Evolutionary conservation across 1,140 invertebrate genomes (phyloP).

Genomic region (Dinoponera quadriceps): DNA sequence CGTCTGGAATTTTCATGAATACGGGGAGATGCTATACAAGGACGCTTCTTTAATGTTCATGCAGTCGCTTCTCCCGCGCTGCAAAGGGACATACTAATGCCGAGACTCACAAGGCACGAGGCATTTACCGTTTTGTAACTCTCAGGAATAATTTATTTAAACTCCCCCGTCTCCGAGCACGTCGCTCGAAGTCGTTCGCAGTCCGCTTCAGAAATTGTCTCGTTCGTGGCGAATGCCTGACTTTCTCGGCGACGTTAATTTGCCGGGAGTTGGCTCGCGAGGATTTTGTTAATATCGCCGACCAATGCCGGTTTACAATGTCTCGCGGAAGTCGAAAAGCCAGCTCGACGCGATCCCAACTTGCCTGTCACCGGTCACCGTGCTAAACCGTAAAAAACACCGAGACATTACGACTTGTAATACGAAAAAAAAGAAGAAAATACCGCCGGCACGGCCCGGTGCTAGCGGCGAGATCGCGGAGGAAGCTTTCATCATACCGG

Average conservation of each 20-base stretch:
- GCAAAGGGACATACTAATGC: constrained; percentile 12
- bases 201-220: constrained; percentile 19
- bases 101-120: constrained; percentile 14
- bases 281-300: constrained; percentile 15
- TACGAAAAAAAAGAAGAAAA: constrained; percentile 5
- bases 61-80: background rate
- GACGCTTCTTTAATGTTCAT: constrained; percentile 37
- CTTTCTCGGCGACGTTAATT: constrained; percentile 37
- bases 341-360: background rate
- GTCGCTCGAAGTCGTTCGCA: background rate
- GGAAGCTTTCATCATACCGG: constrained; percentile 14
- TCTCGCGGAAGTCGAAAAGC: background rate
- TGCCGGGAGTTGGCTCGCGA: constrained; percentile 8
- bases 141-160: constrained; percentile 50
- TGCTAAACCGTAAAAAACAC: constrained; percentile 7
- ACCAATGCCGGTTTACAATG: background rate
- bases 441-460: background rate
- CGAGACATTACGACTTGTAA: constrained; percentile 1
- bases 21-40: background rate
- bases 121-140: constrained; percentile 32
- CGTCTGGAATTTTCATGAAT: constrained; percentile 38
- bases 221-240: constrained; percentile 11
- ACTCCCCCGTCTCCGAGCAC: background rate
- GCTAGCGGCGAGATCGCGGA: background rate
- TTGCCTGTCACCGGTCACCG: too few species aligned